phyloP scores from a whole-genome alignment of 2,113 vertebrate species.

The Murina feae region DNA sequence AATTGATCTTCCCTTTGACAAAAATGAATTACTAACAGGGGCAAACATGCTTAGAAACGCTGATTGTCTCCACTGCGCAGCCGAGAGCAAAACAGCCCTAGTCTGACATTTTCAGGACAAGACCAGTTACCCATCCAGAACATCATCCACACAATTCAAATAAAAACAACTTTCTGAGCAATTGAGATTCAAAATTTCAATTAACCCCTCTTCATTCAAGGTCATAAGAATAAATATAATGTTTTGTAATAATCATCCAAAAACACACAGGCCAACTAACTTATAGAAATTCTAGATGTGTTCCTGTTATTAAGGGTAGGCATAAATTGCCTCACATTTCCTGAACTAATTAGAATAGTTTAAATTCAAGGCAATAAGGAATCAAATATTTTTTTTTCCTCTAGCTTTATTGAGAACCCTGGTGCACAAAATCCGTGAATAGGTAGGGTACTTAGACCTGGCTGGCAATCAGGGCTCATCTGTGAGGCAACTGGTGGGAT shows the following conservation, averaged over 20 bases:
- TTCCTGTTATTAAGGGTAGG: not conserved
- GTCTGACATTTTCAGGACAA: not conserved
- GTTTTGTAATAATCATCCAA: not conserved
- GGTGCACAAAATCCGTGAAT: too few species aligned
- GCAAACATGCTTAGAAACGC: constrained; percentile 13
- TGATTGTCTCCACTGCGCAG: constrained; percentile 1
- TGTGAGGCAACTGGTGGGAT: too few species aligned
- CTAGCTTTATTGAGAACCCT: not conserved
- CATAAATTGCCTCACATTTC: not conserved
- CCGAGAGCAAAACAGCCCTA: not conserved
- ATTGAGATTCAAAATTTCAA: not conserved
- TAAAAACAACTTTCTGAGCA: not conserved
- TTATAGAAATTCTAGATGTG: not conserved
- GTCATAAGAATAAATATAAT: not conserved
- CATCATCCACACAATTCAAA: not conserved
- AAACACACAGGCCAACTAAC: not conserved
- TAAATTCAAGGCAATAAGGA: not conserved
- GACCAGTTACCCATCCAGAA: not conserved
- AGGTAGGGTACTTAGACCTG: too few species aligned
- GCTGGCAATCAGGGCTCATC: too few species aligned
- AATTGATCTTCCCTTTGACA: constrained; percentile 75
- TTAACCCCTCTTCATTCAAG: not conserved
- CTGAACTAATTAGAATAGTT: not conserved
- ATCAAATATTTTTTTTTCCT: not conserved
- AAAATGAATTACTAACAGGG: constrained; percentile 66